These are phyloP conservation scores for Phataginus tricuspis DNA, from an alignment of 2,797 vertebrate genomes.

Conservation along the genomic window DNA sequence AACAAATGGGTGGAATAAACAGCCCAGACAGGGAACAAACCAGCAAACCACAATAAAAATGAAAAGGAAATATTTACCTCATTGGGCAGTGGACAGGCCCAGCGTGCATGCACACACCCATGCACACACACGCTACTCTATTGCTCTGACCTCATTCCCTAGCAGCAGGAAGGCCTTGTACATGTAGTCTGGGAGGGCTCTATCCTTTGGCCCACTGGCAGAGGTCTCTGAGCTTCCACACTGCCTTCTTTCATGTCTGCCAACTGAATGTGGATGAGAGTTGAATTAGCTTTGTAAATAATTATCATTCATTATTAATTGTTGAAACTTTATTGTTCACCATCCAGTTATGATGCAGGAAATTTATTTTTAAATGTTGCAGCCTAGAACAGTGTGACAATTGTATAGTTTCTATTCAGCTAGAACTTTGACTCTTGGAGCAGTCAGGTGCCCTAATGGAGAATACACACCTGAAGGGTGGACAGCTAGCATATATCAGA, in stretches of 20 bases:
- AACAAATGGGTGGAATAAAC: background rate
- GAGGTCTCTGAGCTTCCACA: background rate
- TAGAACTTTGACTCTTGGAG: background rate
- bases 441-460: background rate
- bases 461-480: background rate
- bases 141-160: background rate
- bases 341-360: background rate
- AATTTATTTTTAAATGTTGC: background rate
- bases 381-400: background rate
- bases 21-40: background rate
- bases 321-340: background rate
- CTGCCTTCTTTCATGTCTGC: background rate
- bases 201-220: background rate
- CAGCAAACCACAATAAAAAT: background rate
- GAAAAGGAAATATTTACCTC: constrained; percentile 36
- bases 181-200: background rate
- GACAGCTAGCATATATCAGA: background rate
- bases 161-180: background rate
- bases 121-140: too few relatives aligned
- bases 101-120: accelerated
- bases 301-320: background rate
- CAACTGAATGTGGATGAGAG: background rate
- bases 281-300: background rate
- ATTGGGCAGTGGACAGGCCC: background rate
- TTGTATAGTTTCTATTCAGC: background rate